phyloP scores from a whole-genome alignment of 92 coral and sea anemone species.

The Plumapathes pennacea region DNA sequence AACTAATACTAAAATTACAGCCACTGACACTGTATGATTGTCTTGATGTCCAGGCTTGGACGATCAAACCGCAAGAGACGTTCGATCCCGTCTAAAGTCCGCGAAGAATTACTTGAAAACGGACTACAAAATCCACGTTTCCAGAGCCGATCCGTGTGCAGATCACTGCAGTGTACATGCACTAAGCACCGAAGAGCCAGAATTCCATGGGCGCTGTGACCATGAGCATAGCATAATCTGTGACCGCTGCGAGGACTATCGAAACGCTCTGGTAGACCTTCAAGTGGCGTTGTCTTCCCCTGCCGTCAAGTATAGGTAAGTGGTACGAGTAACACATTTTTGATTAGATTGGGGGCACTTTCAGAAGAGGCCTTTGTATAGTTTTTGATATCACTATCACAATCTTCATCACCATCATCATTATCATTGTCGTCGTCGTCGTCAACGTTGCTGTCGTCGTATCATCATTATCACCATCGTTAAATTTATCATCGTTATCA shows the following conservation, averaged over 20 bases:
- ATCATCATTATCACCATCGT: no score
- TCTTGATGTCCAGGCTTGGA: no score
- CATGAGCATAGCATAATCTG: constrained; percentile 22
- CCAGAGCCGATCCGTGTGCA: constrained; percentile 7
- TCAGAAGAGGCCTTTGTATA: no score
- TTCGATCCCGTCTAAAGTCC: constrained; percentile 4
- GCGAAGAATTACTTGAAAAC: constrained; percentile 24
- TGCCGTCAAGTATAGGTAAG: neutral
- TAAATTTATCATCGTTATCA: no score
- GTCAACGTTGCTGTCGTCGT: no score
- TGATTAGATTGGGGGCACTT: no score
- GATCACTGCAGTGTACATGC: constrained; percentile 22
- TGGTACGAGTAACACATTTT: no score
- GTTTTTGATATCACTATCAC: no score
- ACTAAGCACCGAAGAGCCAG: constrained; percentile 5
- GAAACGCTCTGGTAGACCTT: constrained; percentile 6
- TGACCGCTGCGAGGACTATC: constrained; percentile 13
- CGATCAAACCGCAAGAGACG: neutral
- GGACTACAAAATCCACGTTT: constrained; percentile 31
- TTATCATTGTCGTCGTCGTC: no score
- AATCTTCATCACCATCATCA: no score
- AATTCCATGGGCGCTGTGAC: constrained; percentile 5
- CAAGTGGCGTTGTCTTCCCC: constrained; percentile 2
- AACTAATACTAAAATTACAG: no score
- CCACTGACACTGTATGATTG: no score